Percentiles rank a stretch among this genome's conserved stretches.
Conservation (phyloP, 53 echinoderm and acorn worm species). For the Echinometra lucunter region DNA sequence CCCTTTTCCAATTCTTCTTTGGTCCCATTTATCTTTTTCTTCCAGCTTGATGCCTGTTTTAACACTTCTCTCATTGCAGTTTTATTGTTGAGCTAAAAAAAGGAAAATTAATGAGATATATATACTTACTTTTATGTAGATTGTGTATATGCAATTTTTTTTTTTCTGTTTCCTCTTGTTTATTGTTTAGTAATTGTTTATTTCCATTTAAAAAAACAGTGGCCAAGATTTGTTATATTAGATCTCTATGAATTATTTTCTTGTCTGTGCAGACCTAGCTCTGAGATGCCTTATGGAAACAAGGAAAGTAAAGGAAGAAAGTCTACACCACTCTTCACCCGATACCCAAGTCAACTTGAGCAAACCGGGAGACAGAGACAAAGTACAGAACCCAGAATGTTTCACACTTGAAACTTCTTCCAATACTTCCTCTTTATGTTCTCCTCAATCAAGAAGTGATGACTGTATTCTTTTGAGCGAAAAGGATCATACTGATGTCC, state of each 20-base stretch:
- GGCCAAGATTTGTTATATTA: background rate
- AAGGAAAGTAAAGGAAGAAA: background rate
- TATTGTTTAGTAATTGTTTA: background rate
- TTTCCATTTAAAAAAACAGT: background rate
- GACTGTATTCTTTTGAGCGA: background rate
- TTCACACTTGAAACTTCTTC: background rate
- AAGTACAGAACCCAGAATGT: background rate
- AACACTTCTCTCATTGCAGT: background rate
- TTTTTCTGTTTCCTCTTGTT: too few species aligned
- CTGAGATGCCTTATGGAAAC: conserved; percentile 62
- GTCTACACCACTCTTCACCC: background rate
- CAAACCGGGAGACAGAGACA: background rate
- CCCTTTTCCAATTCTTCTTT: background rate
- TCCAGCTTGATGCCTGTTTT: background rate
- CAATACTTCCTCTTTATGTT: background rate
- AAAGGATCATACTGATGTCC: background rate
- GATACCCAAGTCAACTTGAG: background rate
- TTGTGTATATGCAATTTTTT: background rate
- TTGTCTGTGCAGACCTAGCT: conserved; percentile 44
- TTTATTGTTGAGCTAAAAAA: background rate
- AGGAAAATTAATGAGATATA: background rate
- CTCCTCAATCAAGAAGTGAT: background rate
- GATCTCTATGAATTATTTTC: background rate
- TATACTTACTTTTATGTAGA: background rate
- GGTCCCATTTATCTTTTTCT: background rate